phyloP scores from a whole-genome alignment of 2,797 vertebrate species.

The Aselliscus stoliczkanus region DNA sequence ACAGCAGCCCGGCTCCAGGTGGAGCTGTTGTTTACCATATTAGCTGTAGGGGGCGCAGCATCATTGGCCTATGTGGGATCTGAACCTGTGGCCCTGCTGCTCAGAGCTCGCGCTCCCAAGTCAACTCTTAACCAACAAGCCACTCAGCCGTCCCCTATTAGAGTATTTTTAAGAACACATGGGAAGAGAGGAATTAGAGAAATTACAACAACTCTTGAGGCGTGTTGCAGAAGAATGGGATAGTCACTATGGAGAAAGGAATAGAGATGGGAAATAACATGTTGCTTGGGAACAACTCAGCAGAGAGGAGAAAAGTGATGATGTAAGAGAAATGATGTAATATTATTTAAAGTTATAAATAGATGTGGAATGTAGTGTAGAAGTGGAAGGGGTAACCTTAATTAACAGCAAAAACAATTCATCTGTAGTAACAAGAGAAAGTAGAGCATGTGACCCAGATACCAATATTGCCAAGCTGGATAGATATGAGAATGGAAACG shows the following conservation, averaged over 20 bases:
- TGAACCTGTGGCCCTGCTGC: no score
- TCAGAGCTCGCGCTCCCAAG: no score
- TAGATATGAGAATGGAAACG: neutral
- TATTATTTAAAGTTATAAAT: neutral
- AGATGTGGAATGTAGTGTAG: neutral
- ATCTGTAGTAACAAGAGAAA: neutral
- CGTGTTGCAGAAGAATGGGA: neutral
- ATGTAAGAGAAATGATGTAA: neutral
- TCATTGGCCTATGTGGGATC: no score
- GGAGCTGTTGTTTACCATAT: no score
- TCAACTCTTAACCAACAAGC: no score
- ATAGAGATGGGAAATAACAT: neutral
- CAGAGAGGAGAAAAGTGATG: neutral
- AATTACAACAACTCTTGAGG: neutral
- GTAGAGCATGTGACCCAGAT: neutral
- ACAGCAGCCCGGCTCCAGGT: no score
- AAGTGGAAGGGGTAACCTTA: neutral
- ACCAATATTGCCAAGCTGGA: neutral
- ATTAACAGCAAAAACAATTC: neutral
- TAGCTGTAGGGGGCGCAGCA: no score
- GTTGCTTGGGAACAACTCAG: neutral
- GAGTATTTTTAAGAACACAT: neutral
- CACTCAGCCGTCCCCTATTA: neutral
- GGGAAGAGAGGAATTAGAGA: neutral
- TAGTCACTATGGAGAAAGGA: neutral